Percentiles rank a stretch among this genome's conserved stretches.
These are phyloP conservation scores for Romanogobio albipinnatus DNA, from an alignment of 2,113 vertebrate genomes.

Conservation along the genomic window DNA sequence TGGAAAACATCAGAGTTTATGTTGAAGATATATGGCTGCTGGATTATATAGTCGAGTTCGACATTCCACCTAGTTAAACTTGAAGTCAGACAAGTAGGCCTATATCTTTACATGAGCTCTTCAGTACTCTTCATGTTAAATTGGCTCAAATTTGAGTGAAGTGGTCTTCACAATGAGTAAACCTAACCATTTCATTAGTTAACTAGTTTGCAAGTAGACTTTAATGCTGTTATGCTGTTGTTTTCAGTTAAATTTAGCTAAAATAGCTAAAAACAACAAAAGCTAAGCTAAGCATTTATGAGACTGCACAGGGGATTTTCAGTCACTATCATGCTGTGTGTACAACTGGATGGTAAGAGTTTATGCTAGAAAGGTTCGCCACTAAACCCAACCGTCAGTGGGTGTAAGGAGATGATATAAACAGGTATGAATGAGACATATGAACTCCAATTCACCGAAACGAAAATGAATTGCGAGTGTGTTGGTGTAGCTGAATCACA, in stretches of 20 bases:
- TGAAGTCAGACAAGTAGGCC: background rate
- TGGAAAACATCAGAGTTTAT: constrained; percentile 18
- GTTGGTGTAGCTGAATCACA: background rate
- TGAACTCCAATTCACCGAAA: background rate
- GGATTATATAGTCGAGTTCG: constrained; percentile 14
- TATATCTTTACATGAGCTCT: background rate
- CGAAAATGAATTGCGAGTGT: background rate
- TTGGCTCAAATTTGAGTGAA: background rate
- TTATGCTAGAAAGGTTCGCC: background rate
- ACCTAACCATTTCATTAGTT: background rate
- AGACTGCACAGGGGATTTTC: background rate
- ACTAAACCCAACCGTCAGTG: background rate
- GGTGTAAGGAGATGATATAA: background rate
- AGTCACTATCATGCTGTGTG: background rate
- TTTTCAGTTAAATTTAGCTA: background rate
- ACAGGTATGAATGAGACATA: background rate
- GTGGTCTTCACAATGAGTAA: background rate
- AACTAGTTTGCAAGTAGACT: background rate
- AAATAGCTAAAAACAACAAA: background rate
- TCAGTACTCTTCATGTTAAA: background rate
- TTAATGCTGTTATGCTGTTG: background rate
- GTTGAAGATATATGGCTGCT: constrained; percentile 15
- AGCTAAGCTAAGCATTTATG: background rate
- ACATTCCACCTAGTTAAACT: constrained; percentile 1
- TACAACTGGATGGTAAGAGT: background rate